Conservation (phyloP, 2,888 invertebrate species). For the Tenthredo scrophulariae region DNA sequence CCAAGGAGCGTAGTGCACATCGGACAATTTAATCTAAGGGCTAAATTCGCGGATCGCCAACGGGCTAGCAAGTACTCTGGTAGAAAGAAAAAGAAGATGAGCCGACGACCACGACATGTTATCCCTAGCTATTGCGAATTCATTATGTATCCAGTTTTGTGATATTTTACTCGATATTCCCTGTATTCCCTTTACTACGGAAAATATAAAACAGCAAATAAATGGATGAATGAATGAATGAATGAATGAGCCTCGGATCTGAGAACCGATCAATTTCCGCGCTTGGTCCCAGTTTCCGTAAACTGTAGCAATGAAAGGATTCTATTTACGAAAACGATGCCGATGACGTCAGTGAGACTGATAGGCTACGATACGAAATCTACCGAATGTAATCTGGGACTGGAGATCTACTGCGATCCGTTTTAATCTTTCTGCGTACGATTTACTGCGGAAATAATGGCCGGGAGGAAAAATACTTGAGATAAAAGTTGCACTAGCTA, state of each 20-base stretch:
- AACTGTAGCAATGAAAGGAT: conserved; percentile 38
- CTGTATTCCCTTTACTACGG: too few relatives aligned
- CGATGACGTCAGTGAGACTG: conserved; percentile 43
- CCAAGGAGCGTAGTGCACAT: background rate
- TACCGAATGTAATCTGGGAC: conserved; percentile 23
- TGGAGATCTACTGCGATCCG: conserved; percentile 19
- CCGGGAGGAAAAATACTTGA: conserved; percentile 5
- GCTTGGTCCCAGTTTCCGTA: conserved; percentile 5
- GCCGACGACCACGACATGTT: background rate
- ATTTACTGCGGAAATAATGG: conserved; percentile 32
- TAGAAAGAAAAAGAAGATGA: background rate
- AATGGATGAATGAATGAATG: background rate
- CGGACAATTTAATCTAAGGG: conserved; percentile 21
- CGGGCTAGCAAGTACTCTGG: background rate
- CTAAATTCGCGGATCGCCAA: background rate
- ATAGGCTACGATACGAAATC: conserved; percentile 28
- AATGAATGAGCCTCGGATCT: background rate
- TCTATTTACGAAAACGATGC: conserved; percentile 35
- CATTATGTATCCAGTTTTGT: background rate
- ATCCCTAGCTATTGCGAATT: background rate
- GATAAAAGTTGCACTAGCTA: background rate
- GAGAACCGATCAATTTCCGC: conserved; percentile 8
- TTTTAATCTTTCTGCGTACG: conserved; percentile 35
- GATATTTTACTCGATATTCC: background rate
- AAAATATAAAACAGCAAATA: background rate